Evolutionary conservation across 2,888 invertebrate genomes (phyloP).

Genomic region (Amphipyra tragopoginis): DNA sequence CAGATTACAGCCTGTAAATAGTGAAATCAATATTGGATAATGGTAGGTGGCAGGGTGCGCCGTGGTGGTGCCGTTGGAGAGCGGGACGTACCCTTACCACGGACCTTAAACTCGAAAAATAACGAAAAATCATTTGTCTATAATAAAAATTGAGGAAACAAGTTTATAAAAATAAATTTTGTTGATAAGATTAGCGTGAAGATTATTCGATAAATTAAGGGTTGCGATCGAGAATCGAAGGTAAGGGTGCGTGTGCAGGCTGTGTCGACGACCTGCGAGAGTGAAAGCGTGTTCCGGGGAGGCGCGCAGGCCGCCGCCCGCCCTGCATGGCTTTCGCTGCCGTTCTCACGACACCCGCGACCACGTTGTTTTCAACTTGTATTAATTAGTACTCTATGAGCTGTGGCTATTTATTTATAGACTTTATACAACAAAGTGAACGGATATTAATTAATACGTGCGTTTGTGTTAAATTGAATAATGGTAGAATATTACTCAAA

Average conservation of each 20-base stretch:
- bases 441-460: too few species aligned
- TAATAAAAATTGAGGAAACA: background rate
- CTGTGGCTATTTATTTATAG: slow-evolving; percentile 27
- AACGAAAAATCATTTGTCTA: background rate
- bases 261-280: slow-evolving; percentile 88
- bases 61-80: slow-evolving; percentile 63
- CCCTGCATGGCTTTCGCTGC: slow-evolving; percentile 87
- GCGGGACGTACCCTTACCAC: slow-evolving; percentile 76
- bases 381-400: slow-evolving; percentile 70
- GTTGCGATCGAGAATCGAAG: slow-evolving; percentile 69
- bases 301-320: slow-evolving; percentile 78
- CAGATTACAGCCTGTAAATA: slow-evolving; percentile 85
- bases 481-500: too few species aligned
- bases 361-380: slow-evolving; percentile 78
- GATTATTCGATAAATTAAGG: slow-evolving; percentile 26
- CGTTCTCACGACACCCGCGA: slow-evolving; percentile 84
- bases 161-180: background rate
- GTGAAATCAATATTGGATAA: slow-evolving; percentile 88
- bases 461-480: too few species aligned
- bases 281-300: slow-evolving; percentile 88
- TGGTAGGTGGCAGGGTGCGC: slow-evolving; percentile 79
- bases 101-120: slow-evolving; percentile 26
- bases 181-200: background rate
- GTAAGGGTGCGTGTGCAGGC: slow-evolving; percentile 81
- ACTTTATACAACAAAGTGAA: background rate